Base-by-base conservation (phyloP, 2,888 invertebrate genomes). In the Spisula solida region DNA sequence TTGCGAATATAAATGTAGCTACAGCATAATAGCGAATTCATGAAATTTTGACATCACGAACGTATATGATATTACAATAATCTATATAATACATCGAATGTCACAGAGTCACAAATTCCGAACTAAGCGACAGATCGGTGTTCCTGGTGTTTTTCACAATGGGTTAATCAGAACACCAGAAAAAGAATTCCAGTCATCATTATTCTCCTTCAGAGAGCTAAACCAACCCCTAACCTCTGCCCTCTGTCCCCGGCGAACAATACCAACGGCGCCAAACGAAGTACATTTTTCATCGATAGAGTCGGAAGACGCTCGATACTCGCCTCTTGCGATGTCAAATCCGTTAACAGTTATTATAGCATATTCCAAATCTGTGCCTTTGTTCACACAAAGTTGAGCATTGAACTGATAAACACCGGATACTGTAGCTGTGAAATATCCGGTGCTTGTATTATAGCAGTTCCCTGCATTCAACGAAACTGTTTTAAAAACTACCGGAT, bases 281-380 rank as follows among this genome's bases (percentile, higher is more conserved):
- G 47, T 79, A 41, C 79, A 79, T n/a, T 79, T 79, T 79, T 47
- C 79, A 47, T 79, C 79, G 41, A 16, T n/a, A 5, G 79, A 34
- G n/a, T 34, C 79, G 14, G 34, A n/a, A 0, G 79, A 20, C 10
- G 47, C 41, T 2, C 34, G n/a, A 47, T 41, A 79, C 20, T 79
- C 79, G 10, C 79, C 79, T 41, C 20, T 79, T 10, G 20, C 79
- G 20, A 79, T 34, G 4, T 41, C 5, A 16, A n/a, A 10, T n/a
- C 18, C 16, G 12, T 16, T 47, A 6, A 41, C 79, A 1, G 8
- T 0, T n/a, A n/a, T n/a, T 18, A 79, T 34, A 18, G 16, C 10
- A 41, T 79, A 79, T 34, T 79, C 79, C 0, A 41, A 10, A n/a
- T 79, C 79, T 47, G 18, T 8, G 1, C 12, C 34, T 79, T 79